Conservation (phyloP, 2,113 vertebrate species). For the Progne subis region DNA sequence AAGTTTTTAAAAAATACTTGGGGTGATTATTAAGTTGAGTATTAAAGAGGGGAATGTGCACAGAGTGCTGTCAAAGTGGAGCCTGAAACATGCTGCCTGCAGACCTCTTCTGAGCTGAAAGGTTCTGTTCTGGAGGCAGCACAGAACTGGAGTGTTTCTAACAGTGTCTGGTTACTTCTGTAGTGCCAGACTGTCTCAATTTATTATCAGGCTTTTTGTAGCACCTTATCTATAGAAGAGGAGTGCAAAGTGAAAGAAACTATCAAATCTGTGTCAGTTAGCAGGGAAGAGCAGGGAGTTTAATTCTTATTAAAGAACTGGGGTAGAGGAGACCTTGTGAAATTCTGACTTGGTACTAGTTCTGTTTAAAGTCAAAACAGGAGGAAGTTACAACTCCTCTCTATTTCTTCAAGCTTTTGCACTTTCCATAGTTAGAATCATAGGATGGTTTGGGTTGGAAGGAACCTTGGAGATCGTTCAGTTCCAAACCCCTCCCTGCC, state of each 20-base stretch:
- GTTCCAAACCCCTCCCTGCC: background rate
- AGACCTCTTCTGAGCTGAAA: background rate
- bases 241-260: background rate
- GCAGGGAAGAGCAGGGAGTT: background rate
- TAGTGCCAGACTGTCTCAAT: background rate
- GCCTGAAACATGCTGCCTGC: background rate
- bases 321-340: background rate
- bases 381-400: background rate
- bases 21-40: background rate
- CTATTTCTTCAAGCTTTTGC: background rate
- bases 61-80: background rate
- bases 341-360: background rate
- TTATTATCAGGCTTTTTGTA: background rate
- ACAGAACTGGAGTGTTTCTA: background rate
- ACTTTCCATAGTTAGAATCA: background rate
- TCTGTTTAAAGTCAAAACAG: background rate
- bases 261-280: background rate
- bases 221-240: background rate
- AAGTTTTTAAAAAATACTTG: background rate
- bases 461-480: rapidly evolving
- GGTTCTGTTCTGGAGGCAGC: background rate
- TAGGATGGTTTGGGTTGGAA: background rate
- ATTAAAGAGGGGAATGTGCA: background rate
- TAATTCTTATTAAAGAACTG: background rate
- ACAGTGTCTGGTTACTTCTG: background rate